Evolutionary conservation across 2,797 vertebrate species (phyloP).

Genomic region (Sebastiscus tertius): DNA sequence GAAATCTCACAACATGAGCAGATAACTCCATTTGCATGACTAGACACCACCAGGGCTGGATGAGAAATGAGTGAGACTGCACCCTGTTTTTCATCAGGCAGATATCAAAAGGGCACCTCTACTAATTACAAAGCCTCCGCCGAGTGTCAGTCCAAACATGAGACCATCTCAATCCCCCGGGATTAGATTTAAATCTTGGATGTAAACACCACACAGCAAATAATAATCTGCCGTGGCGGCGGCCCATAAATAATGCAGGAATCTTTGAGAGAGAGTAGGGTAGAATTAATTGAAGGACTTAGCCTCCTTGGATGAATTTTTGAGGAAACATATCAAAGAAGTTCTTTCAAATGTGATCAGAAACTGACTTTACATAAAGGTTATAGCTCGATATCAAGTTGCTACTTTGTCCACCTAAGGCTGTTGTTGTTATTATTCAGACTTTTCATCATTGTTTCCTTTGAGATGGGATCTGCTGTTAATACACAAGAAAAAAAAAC

Average conservation of each 20-base stretch:
- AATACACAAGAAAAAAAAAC: conserved; percentile 13
- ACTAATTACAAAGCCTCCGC: conserved; percentile 61
- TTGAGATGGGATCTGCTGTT: conserved; percentile 34
- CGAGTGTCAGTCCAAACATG: conserved; percentile 66
- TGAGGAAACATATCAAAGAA: conserved; percentile 48
- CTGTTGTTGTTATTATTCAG: conserved; percentile 19
- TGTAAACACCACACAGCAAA: conserved; percentile 76
- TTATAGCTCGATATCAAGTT: conserved; percentile 4
- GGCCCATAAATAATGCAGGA: conserved; percentile 78
- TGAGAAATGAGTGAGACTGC: conserved; percentile 15
- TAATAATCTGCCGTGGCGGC: conserved; percentile 69
- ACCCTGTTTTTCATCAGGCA: conserved; percentile 42
- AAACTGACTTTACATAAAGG: conserved; percentile 39
- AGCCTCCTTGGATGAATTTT: conserved; percentile 41
- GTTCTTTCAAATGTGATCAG: conserved; percentile 30
- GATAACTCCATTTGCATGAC: conserved; percentile 23
- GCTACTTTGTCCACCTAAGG: conserved; percentile 13
- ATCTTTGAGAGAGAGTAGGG: conserved; percentile 55
- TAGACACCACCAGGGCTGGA: neutral
- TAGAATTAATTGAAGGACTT: conserved; percentile 78
- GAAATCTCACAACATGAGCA: neutral
- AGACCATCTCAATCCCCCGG: conserved; percentile 60
- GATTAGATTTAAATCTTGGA: conserved; percentile 76
- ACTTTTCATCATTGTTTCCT: conserved; percentile 41
- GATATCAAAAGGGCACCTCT: conserved; percentile 68